A percentile compares a stretch with the other conserved stretches of the same genome.
Evolutionary conservation across 2,888 invertebrate genomes (phyloP).

Genomic region (Hydrotaea cyrtoneurina): DNA sequence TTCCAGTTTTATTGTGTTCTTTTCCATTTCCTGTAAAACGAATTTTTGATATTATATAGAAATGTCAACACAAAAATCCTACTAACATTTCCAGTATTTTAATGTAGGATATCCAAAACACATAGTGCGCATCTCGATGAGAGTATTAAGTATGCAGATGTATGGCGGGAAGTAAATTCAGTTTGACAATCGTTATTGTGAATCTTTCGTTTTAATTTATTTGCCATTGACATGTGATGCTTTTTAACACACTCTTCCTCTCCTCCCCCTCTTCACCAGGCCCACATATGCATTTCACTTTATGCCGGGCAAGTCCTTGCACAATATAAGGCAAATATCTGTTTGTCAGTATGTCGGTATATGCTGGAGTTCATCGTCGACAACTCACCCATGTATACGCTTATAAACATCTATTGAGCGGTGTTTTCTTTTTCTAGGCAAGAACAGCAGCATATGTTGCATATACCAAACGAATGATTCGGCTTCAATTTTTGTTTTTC

Average conservation of each 20-base stretch:
- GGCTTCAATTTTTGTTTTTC: conserved; percentile 29
- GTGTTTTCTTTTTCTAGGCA: not conserved
- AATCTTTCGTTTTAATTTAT: conserved; percentile 63
- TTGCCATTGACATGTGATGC: conserved; percentile 64
- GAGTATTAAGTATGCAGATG: not conserved
- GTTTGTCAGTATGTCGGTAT: not conserved
- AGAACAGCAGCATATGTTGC: conserved; percentile 17
- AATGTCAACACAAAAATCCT: not conserved
- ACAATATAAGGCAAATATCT: not conserved
- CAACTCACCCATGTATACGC: not conserved
- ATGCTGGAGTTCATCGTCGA: not conserved
- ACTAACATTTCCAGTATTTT: too few relatives aligned
- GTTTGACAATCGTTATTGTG: conserved; percentile 63
- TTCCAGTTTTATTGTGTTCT: too few relatives aligned
- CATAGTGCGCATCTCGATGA: not conserved
- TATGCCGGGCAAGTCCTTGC: not conserved
- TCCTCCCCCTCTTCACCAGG: not conserved
- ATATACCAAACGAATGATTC: conserved; percentile 22
- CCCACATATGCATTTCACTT: not conserved
- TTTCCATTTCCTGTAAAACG: too few relatives aligned
- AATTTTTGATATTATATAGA: too few relatives aligned
- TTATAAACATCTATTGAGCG: conserved; percentile 41
- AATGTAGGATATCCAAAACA: too few relatives aligned
- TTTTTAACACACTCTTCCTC: conserved; percentile 49
- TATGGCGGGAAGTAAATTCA: conserved; percentile 42